Evolutionary conservation across 2,888 invertebrate species (phyloP).

Genomic region (Isotomurus palustris): DNA sequence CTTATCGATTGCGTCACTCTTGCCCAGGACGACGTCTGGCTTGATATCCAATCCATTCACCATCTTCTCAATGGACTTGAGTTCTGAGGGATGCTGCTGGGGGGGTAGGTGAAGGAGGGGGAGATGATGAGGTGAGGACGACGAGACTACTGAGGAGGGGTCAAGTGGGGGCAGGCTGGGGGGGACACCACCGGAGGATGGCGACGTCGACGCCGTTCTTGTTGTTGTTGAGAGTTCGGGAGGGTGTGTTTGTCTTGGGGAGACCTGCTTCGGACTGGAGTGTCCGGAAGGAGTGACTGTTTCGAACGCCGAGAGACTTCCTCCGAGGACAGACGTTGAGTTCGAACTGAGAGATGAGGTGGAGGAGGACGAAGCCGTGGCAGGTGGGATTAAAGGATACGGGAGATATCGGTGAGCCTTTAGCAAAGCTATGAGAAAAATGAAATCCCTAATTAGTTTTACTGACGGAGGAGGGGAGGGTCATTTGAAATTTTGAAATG

Average conservation of each 20-base stretch:
- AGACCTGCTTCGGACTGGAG: conserved; percentile 53
- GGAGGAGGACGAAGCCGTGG: conserved; percentile 50
- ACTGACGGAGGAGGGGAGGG: too few species aligned
- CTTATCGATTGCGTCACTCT: conserved; percentile 44
- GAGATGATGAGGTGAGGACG: conserved; percentile 43
- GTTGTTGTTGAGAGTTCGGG: conserved; percentile 45
- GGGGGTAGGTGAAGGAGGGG: conserved; percentile 46
- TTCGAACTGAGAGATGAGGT: conserved; percentile 46
- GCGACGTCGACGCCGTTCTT: conserved; percentile 37
- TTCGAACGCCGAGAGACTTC: conserved; percentile 76
- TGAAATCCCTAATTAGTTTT: conserved; percentile 28
- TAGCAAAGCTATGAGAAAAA: conserved; percentile 47
- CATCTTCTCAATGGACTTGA: conserved; percentile 96
- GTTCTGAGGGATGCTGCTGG: conserved; percentile 60
- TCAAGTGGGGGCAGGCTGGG: conserved; percentile 56
- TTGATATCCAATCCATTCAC: conserved; percentile 91
- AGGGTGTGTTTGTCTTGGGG: conserved; percentile 47
- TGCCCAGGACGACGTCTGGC: conserved; percentile 46
- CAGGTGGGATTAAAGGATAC: conserved; percentile 68
- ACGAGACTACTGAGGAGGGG: too few species aligned
- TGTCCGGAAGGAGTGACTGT: conserved; percentile 73
- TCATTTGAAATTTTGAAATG: background rate
- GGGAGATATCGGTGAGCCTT: conserved; percentile 78
- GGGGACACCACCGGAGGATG: too few species aligned
- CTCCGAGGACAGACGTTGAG: conserved; percentile 51